Percentiles rank a stretch among this genome's conserved stretches.
Evolutionary conservation across 2,113 vertebrate genomes (phyloP).

Genomic region (Bos indicus): DNA sequence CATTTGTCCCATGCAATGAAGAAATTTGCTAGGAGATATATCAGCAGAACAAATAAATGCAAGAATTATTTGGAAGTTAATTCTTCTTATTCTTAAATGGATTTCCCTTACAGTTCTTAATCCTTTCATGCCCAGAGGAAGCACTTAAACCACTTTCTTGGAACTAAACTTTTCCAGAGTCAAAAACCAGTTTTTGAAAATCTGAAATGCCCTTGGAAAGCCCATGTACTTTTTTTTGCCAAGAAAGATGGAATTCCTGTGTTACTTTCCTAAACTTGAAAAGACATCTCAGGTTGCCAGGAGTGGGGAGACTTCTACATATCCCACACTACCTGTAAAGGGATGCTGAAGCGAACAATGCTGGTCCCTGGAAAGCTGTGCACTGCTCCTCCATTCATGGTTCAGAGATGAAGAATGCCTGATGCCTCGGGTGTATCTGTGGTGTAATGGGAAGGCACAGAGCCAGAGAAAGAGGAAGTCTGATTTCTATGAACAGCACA

Average conservation of each 20-base stretch:
- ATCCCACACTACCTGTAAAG: not conserved
- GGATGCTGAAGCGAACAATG: not conserved
- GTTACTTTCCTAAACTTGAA: not conserved
- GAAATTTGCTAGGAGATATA: not conserved
- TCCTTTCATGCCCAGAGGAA: not conserved
- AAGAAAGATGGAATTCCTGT: not conserved
- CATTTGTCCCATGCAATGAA: not conserved
- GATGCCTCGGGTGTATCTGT: rapidly evolving
- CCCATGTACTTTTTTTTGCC: not conserved
- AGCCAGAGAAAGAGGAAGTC: not conserved
- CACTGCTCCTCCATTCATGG: not conserved
- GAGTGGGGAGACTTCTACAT: not conserved
- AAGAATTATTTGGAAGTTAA: not conserved
- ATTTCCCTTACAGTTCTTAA: constrained; percentile 15
- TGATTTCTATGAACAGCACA: not conserved
- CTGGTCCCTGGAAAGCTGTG: not conserved
- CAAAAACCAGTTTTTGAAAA: not conserved
- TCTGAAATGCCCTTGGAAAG: not conserved
- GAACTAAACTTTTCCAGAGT: not conserved
- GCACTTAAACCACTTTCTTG: not conserved
- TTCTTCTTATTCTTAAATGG: not conserved
- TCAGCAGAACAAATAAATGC: not conserved
- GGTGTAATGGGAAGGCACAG: rapidly evolving
- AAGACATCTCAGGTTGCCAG: not conserved
- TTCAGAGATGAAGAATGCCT: not conserved